Evolutionary conservation across 2,888 invertebrate species (phyloP).

Genomic region (Exocentrus adspersus): DNA sequence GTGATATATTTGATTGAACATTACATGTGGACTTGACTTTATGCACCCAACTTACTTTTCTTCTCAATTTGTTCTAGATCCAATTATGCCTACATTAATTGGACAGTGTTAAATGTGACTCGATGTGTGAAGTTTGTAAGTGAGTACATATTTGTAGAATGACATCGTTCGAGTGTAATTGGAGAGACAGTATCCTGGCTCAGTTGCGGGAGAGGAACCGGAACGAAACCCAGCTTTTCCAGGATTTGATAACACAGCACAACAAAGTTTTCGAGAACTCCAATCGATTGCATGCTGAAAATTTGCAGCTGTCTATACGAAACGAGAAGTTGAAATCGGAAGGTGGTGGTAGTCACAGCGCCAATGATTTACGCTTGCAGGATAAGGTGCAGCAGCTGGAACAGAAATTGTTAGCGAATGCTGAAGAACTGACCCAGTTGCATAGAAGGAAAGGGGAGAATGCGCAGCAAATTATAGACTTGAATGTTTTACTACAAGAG

Average conservation of each 20-base stretch:
- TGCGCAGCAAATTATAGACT: slow-evolving; percentile 90
- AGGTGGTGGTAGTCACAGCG: slow-evolving; percentile 55
- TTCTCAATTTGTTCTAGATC: slow-evolving; percentile 41
- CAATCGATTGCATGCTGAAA: slow-evolving; percentile 82
- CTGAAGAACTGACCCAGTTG: slow-evolving; percentile 92
- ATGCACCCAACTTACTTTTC: slow-evolving; percentile 21
- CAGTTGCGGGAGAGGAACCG: slow-evolving; percentile 80
- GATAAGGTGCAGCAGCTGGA: slow-evolving; percentile 78
- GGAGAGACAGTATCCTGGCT: slow-evolving; percentile 77
- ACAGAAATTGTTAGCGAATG: slow-evolving; percentile 85
- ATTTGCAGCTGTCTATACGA: slow-evolving; percentile 84
- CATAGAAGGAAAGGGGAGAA: slow-evolving; percentile 92
- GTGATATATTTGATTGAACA: slow-evolving; percentile 24
- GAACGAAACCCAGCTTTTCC: slow-evolving; percentile 78
- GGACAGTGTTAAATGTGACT: slow-evolving; percentile 31
- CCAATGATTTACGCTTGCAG: slow-evolving; percentile 57
- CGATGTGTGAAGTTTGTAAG: slow-evolving; percentile 19
- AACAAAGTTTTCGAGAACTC: slow-evolving; percentile 87
- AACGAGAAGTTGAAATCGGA: slow-evolving; percentile 82
- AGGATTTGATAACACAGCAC: slow-evolving; percentile 83
- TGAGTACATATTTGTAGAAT: slow-evolving; percentile 24
- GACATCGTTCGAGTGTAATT: slow-evolving; percentile 59
- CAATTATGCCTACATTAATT: slow-evolving; percentile 33
- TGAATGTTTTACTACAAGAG: slow-evolving; percentile 86
- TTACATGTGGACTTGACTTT: slow-evolving; percentile 22